Base-by-base conservation (phyloP, 2,113 vertebrate species). In the Brachirus orientalis region DNA sequence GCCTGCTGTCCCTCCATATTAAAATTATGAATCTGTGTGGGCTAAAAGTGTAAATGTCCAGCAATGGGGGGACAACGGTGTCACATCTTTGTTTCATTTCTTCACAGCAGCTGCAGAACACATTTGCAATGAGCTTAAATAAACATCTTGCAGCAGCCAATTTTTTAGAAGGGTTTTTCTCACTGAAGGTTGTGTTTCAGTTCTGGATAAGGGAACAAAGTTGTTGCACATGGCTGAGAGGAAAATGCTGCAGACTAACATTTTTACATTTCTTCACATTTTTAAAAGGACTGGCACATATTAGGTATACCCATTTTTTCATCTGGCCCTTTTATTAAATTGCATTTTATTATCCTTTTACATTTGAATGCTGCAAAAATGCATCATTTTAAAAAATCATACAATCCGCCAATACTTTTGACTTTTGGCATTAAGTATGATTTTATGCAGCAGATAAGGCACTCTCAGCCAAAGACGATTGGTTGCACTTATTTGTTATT, bases 11-110 rank as follows among this genome's bases (percentile, higher is more conserved):
- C 19, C 37, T 18, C 36, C 22, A 56, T 38, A 51, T 58, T 2
- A 62, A 44, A 69, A 60, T 67, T 44, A 41, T 40, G 64, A 78
- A 78, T 28, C 28, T 47, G 45, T 28, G 50, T 37, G 63, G 10
- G 12, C 17, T 63, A 48, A 73, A 59, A 55, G 38, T 36, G 40
- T 43, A 22, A 3, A 43, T 37, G 1, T 36, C 17, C 41, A 37
- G n/a, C 64, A 11, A 33, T 36, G 16, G 55, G 17, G 36, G 40
- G 12, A 38, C 44, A 52, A 6, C 28, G 38, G 11, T 36, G 10
- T 40, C 36, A 12, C 17, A 46, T n/a, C 43, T 8, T 9, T 17
- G 14, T 48, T 57, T 58, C 37, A 62, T n/a, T 18, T 22, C 16
- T 35, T 40, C 19, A 28, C 17, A 44, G 19, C 36, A 51, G 64